Percentiles rank a stretch among this genome's conserved stretches.
Evolutionary conservation across 2,797 vertebrate species (phyloP).

Genomic region (Pipistrellus kuhlii): DNA sequence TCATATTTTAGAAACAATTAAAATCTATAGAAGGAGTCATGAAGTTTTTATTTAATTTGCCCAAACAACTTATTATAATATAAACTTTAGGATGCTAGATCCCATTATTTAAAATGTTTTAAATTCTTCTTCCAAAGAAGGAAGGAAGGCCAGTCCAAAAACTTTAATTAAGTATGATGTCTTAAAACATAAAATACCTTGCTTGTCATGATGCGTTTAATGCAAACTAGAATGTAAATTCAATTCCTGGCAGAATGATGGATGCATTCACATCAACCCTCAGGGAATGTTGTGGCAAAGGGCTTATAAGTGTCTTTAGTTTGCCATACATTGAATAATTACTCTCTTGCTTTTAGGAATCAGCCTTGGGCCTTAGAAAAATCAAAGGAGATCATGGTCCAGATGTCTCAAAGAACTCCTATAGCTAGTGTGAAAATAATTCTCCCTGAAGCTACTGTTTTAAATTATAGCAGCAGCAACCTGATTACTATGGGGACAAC

Average conservation of each 20-base stretch:
- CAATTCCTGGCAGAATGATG: conserved; percentile 66
- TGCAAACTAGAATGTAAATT: conserved; percentile 55
- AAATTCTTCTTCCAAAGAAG: conserved; percentile 63
- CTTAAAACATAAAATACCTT: conserved; percentile 48
- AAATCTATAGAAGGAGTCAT: not conserved
- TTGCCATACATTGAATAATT: conserved; percentile 38
- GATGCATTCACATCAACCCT: conserved; percentile 58
- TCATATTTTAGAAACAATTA: conserved; percentile 43
- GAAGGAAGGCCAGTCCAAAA: conserved; percentile 20
- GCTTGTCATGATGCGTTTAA: conserved; percentile 61
- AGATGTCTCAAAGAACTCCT: not conserved
- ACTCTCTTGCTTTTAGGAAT: conserved; percentile 26
- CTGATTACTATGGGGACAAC: not conserved
- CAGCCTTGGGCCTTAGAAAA: conserved; percentile 20
- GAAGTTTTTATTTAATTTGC: conserved; percentile 19
- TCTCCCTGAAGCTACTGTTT: not conserved
- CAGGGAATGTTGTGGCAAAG: conserved; percentile 12
- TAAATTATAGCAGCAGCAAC: not conserved
- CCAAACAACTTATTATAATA: conserved; percentile 36
- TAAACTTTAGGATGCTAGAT: not conserved
- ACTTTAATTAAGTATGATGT: conserved; percentile 50
- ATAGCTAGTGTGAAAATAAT: not conserved
- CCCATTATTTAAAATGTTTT: conserved; percentile 21
- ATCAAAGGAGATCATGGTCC: not conserved
- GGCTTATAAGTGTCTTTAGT: conserved; percentile 1